A percentile compares a stretch with the other conserved stretches of the same genome.
phyloP scores from a whole-genome alignment of 2,797 vertebrate genomes.

The Poliocrania exsul region DNA sequence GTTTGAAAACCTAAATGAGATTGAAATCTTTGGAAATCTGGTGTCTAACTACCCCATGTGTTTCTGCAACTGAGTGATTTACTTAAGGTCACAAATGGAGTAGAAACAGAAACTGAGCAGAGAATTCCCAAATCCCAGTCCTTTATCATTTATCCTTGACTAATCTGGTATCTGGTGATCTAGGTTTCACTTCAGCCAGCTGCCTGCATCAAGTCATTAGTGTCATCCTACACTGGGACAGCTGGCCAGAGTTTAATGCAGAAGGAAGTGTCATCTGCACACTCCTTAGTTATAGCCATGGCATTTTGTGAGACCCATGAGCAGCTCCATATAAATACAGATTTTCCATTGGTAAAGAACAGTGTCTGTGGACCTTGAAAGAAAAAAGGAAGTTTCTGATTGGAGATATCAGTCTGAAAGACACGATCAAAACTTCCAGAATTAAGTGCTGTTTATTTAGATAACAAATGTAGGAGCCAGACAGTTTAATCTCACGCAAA shows the following conservation, averaged over 20 bases:
- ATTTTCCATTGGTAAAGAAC: background rate
- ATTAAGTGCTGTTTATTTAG: background rate
- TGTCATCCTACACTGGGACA: constrained; percentile 40
- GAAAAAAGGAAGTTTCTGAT: background rate
- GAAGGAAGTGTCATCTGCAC: background rate
- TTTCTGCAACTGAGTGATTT: background rate
- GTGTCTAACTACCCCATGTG: background rate
- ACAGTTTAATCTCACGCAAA: background rate
- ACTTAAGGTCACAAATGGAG: constrained; percentile 6
- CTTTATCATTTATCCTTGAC: background rate
- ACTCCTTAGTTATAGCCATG: background rate
- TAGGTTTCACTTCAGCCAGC: constrained; percentile 28
- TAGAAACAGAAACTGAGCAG: constrained; percentile 14
- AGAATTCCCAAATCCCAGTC: constrained; percentile 26
- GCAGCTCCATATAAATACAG: background rate
- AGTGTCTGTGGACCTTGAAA: fast-evolving
- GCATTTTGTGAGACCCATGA: background rate
- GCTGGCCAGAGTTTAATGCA: background rate
- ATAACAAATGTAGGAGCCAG: background rate
- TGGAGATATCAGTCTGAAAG: background rate
- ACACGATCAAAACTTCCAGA: background rate
- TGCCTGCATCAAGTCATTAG: background rate
- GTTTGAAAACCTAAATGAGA: background rate
- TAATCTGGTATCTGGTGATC: background rate
- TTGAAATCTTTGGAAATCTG: background rate